Evolutionary conservation across 2,888 invertebrate genomes (phyloP), one percentile per base, ranked within the genome.

Genomic region (Anorthoa munda): DNA sequence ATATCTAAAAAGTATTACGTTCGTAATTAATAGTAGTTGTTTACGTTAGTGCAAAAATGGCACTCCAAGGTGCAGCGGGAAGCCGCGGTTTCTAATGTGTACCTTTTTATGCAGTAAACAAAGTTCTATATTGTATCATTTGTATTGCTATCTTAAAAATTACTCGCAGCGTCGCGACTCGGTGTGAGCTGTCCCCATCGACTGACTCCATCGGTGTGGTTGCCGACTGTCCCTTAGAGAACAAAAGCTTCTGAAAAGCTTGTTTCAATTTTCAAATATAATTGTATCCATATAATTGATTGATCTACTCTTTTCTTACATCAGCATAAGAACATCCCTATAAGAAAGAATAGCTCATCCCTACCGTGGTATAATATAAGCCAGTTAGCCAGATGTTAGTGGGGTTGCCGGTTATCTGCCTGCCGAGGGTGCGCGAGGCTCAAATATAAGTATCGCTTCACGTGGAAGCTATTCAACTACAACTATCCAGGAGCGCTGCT

Each of bases 1-100:
- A 48, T 60, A 39, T 55, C 48, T 55, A 51, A 23, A 15, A 60
- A 55, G 31, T 55, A 55, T 60, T 46, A 60, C 21, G 12, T 53
- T 60, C 72, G 31, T 31, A 31, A 31, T 5, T 31, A 31, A 31
- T 31, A 31, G 31, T 31, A 31, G 31, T 31, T 31, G 31, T 31
- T 31, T 31, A 15, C 31, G 46, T 72, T 18, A 46, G 11, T 5
- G 46, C 13, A 23, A 60, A 59, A 31, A 59, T 18, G 39, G 39
- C 39, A 39, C 9, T 9, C 39, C 39, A 9, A 39, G 9, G 39
- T 39, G 39, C 39, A 39, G 39, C 9, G 39, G 39, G 9, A 9
- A 39, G 39, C 39, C 39, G 9, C 9, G 9, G 39, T 9, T 39
- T 39, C 9, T 9, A 39, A 39, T 39, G 9, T 39, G 9, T 39